phyloP scores from a whole-genome alignment of 2,113 vertebrate species.

The Cyrtonyx montezumae region DNA sequence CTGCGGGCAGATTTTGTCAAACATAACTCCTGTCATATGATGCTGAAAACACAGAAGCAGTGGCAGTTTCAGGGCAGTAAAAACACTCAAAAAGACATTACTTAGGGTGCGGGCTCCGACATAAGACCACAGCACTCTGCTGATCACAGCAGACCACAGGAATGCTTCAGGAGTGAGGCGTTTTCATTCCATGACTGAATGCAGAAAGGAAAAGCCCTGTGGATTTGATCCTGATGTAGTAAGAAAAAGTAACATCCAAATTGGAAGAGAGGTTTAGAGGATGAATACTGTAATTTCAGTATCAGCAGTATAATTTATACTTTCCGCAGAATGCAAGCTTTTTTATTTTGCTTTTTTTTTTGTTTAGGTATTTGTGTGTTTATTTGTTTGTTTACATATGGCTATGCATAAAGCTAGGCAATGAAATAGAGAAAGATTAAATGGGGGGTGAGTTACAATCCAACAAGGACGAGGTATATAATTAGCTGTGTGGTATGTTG shows the following conservation, averaged over 20 bases:
- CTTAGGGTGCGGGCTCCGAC: not conserved
- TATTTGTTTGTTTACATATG: not conserved
- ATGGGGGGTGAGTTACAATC: not conserved
- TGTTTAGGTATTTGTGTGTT: too few relatives aligned
- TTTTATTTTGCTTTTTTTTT: not conserved
- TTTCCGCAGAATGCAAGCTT: not conserved
- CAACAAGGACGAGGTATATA: not conserved
- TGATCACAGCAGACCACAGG: not conserved
- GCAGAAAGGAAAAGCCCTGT: not conserved
- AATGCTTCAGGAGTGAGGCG: not conserved
- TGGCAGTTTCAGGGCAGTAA: not conserved
- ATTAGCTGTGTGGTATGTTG: not conserved
- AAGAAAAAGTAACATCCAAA: not conserved
- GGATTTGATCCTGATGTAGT: not conserved
- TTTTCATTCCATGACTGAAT: not conserved
- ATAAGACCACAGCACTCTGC: rapidly evolving
- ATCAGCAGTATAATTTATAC: conserved; percentile 17
- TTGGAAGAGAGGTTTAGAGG: not conserved
- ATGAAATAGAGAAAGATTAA: not conserved
- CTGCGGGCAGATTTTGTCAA: not conserved
- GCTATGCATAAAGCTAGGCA: not conserved
- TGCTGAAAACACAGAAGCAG: not conserved
- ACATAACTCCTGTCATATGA: not conserved
- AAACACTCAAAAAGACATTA: not conserved
- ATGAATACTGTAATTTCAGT: not conserved